A percentile compares a stretch with the other conserved stretches of the same genome.
phyloP scores from a whole-genome alignment of 2,113 vertebrate genomes.

The zebrafish (Danio rerio) region GRCz12tu NC_133181.1:30798501-30799000 shows the following conservation, averaged over 20 bases:
- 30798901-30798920: slow-evolving; percentile 7
- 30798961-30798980: background rate
- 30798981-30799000: background rate
- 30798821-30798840: slow-evolving; percentile 29
- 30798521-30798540: slow-evolving; percentile 62
- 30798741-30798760: slow-evolving; percentile 71
- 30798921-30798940: slow-evolving; percentile 12
- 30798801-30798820: slow-evolving; percentile 65
- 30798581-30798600: slow-evolving; percentile 67
- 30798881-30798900: slow-evolving; percentile 40
- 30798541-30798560: slow-evolving; percentile 63
- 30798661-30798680: slow-evolving; percentile 64
- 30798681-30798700: slow-evolving; percentile 68
- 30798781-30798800: slow-evolving; percentile 65
- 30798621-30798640: slow-evolving; percentile 33
- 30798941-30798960: slow-evolving; percentile 13
- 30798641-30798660: slow-evolving; percentile 51
- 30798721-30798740: slow-evolving; percentile 76
- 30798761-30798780: slow-evolving; percentile 69
- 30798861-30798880: background rate
- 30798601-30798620: slow-evolving; percentile 77
- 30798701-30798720: slow-evolving; percentile 67
- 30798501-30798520: slow-evolving; percentile 58
- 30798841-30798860: slow-evolving; percentile 31
- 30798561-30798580: slow-evolving; percentile 77